Conservation (phyloP, 2,888 invertebrate species). For the Zeuzera pyrina region DNA sequence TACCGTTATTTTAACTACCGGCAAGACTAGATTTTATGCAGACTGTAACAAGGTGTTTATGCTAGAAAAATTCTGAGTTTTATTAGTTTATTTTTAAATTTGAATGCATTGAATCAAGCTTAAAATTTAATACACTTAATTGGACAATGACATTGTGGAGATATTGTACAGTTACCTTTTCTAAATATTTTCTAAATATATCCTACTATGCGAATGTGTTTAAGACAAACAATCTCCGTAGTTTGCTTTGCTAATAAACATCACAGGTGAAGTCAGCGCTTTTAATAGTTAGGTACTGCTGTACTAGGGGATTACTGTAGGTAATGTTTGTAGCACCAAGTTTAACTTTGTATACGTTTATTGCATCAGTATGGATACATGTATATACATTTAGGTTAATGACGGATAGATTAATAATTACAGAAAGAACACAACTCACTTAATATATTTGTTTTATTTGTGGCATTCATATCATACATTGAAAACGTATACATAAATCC, state of each 20-base stretch:
- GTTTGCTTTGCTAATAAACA: constrained; percentile 18
- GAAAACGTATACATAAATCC: too few relatives aligned
- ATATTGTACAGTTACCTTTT: not conserved
- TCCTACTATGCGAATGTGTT: constrained; percentile 6
- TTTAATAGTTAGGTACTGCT: constrained; percentile 22
- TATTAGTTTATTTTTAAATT: not conserved
- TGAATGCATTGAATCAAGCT: not conserved
- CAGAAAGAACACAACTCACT: too few relatives aligned
- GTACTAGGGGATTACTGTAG: too few relatives aligned
- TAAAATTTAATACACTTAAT: not conserved
- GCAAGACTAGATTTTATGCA: constrained; percentile 22
- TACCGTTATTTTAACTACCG: constrained; percentile 56
- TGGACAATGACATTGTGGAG: not conserved
- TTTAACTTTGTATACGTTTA: too few relatives aligned
- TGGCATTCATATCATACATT: too few relatives aligned
- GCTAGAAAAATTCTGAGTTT: not conserved
- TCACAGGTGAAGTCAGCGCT: constrained; percentile 33
- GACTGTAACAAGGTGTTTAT: not conserved
- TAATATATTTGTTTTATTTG: too few relatives aligned
- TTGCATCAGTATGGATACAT: too few relatives aligned
- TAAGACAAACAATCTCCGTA: constrained; percentile 19
- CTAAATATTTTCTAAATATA: not conserved
- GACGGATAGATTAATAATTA: too few relatives aligned
- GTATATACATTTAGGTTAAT: too few relatives aligned
- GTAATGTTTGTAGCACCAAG: too few relatives aligned